phyloP scores from a whole-genome alignment of 1,140 invertebrate genomes.

The Magallana ariakensis region DNA sequence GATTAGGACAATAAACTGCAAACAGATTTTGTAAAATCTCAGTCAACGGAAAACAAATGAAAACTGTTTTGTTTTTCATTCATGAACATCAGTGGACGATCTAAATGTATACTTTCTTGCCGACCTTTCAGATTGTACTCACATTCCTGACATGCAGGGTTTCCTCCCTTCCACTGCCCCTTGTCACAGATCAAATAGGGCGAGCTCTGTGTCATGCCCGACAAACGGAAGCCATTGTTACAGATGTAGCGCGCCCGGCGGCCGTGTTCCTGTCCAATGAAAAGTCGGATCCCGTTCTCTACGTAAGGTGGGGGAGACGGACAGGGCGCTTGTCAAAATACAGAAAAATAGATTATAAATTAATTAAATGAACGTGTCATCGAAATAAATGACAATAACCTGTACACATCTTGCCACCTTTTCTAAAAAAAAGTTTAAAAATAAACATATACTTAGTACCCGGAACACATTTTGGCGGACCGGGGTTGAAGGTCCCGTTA shows the following conservation, averaged over 20 bases:
- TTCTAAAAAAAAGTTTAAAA: too few species aligned
- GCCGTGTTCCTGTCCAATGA: slow-evolving; percentile 96
- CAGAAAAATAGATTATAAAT: too few species aligned
- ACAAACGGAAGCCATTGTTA: slow-evolving; percentile 92
- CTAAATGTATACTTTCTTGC: too few species aligned
- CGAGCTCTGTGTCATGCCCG: slow-evolving; percentile 81
- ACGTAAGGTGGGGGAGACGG: slow-evolving; percentile 92
- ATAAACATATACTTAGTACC: too few species aligned
- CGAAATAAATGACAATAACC: too few species aligned
- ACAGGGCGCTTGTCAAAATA: slow-evolving; percentile 84
- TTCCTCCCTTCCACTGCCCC: slow-evolving; percentile 66
- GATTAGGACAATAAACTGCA: slow-evolving; percentile 71
- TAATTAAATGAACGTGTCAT: too few species aligned
- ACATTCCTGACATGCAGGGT: slow-evolving; percentile 70
- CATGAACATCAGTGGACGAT: too few species aligned
- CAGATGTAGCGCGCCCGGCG: slow-evolving; percentile 95
- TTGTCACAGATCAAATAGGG: slow-evolving; percentile 67
- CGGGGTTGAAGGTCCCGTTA: slow-evolving; percentile 97
- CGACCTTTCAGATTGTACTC: neutral
- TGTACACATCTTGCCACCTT: too few species aligned
- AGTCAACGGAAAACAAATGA: too few species aligned
- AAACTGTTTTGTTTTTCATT: too few species aligned
- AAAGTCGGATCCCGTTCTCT: slow-evolving; percentile 95
- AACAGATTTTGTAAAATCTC: too few species aligned
- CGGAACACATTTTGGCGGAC: slow-evolving; percentile 91